Conservation (phyloP, 2,797 vertebrate species). For the Salmo trutta region DNA sequence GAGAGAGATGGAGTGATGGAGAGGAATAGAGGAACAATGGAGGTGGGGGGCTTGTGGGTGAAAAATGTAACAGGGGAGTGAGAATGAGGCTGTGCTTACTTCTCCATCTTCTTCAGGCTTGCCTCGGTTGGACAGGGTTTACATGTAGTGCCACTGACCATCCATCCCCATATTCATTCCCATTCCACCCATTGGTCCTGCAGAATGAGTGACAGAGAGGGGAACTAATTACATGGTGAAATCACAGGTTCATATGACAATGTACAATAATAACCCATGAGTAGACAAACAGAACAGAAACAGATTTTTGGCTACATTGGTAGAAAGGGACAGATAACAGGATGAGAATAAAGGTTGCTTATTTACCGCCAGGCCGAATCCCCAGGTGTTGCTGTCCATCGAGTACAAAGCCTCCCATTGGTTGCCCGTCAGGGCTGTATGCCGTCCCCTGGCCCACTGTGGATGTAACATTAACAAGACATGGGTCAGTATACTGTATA, state of each 20-base stretch:
- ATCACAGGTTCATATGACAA: neutral
- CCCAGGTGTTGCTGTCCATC: slow-evolving; percentile 98
- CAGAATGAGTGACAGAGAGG: slow-evolving; percentile 27
- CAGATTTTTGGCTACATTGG: neutral
- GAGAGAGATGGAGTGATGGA: slow-evolving; percentile 48
- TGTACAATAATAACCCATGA: too few relatives aligned
- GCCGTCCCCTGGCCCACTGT: slow-evolving; percentile 93
- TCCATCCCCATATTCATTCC: slow-evolving; percentile 86
- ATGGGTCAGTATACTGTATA: neutral
- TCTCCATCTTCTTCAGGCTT: slow-evolving; percentile 76
- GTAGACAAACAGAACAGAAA: neutral
- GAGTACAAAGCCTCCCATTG: slow-evolving; percentile 94
- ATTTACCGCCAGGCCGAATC: slow-evolving; percentile 89
- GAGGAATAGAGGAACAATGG: neutral
- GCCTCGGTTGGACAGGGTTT: slow-evolving; percentile 56
- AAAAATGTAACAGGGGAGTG: neutral
- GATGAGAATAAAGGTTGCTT: slow-evolving; percentile 25
- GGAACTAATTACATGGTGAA: slow-evolving; percentile 8
- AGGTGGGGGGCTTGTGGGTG: slow-evolving; percentile 10
- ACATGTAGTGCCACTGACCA: slow-evolving; percentile 85
- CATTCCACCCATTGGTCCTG: slow-evolving; percentile 80
- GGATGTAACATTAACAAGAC: slow-evolving; percentile 51
- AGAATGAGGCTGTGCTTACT: slow-evolving; percentile 73
- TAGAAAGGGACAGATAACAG: neutral
- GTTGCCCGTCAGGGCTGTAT: slow-evolving; percentile 95